Base-by-base conservation (phyloP, 2,888 invertebrate genomes). In the Drosophila kuntzei region DNA sequence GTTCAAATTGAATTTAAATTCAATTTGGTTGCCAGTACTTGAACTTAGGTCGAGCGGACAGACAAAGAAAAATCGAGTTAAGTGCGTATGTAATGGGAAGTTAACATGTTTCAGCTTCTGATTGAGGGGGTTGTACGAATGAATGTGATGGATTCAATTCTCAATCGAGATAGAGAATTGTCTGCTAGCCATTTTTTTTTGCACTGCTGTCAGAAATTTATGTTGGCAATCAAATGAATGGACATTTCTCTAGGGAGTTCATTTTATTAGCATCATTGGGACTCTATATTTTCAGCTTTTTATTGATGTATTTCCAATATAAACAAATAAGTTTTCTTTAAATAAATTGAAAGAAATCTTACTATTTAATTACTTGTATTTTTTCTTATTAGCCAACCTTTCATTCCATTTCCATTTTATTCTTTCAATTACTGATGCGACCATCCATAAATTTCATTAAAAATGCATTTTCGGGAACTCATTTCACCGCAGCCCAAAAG, bases 1-100 rank as follows among this genome's bases (percentile, higher is more conserved):
- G 85, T 90, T 90, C 90, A 91, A 91, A 91, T 91, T 91, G 90
- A 91, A 91, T 91, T 91, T 91, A 90, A 91, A 91, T 91, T 91
- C 91, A 91, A 91, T 91, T 91, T 91, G 63, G 75, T 69, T 81
- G 74, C 53, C 75, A 76, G 67, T 72, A 69, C 72, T 71, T 60
- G 62, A 67, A 55, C 68, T 57, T 49, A 66, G 62, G 46, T 49
- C 67, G 71, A 58, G 69, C 74, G 80, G 80, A 79, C 84, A 71
- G 79, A 76, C 76, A 71, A 75, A 65, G 49, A 66, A 50, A 60
- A 71, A 74, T 68, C 55, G 79, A 76, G 70, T 79, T 78, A 77
- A 75, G 69, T 79, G 74, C 66, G 71, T 73, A 71, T 72, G 79
- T 82, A 84, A 87, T 83, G 80, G 81, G 77, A 82, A 82, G 78